phyloP scores from a whole-genome alignment of 2,113 vertebrate species.

The Mormoops blainvillei region DNA sequence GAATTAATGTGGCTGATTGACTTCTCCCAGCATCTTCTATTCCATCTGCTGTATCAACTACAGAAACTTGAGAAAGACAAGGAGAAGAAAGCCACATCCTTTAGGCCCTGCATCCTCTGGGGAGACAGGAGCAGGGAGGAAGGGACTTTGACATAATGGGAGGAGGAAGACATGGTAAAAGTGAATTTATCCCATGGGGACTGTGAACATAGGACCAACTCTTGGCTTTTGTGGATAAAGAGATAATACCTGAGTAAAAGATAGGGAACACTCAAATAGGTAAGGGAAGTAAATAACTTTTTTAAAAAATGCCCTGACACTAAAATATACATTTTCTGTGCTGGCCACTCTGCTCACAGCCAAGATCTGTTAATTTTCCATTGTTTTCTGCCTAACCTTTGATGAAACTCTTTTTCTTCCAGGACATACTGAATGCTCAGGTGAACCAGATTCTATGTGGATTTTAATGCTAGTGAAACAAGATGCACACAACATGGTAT shows the following conservation, averaged over 20 bases:
- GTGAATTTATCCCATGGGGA: neutral
- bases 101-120: neutral
- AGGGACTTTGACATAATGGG: neutral
- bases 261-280: neutral
- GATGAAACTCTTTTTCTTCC: neutral
- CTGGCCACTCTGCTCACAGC: neutral
- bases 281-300: neutral
- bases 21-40: neutral
- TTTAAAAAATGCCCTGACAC: neutral
- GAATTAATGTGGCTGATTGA: neutral
- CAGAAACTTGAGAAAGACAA: neutral
- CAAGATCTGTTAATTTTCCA: neutral
- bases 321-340: neutral
- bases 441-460: neutral
- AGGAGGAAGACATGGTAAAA: neutral
- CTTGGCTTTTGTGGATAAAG: neutral
- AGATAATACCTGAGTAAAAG: neutral
- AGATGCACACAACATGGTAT: neutral
- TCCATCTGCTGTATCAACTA: neutral
- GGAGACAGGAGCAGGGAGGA: neutral
- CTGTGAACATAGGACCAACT: neutral
- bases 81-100: neutral
- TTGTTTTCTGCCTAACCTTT: neutral
- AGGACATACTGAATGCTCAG: neutral
- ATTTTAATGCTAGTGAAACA: neutral